Evolutionary conservation across 2,888 invertebrate genomes (phyloP).

Genomic region (Tiphia femorata): DNA sequence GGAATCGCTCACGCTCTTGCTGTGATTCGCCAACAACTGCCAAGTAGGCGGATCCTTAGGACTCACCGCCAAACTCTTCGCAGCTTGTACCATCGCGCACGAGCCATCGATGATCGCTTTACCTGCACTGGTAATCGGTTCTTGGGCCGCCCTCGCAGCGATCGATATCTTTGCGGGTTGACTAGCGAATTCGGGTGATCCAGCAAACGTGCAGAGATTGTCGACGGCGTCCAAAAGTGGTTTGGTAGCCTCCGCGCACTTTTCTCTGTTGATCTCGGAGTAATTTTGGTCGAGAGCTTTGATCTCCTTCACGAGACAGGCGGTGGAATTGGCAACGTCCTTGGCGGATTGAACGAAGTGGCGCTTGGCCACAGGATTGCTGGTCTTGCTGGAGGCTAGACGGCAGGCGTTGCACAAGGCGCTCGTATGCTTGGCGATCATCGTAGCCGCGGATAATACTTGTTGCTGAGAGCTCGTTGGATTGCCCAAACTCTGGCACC

Average conservation of each 20-base stretch:
- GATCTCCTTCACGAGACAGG: slow-evolving; percentile 93
- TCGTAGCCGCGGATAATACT: slow-evolving; percentile 91
- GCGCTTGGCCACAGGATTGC: slow-evolving; percentile 91
- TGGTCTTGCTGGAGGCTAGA: slow-evolving; percentile 90
- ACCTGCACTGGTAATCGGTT: slow-evolving; percentile 89
- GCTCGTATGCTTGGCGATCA: slow-evolving; percentile 96
- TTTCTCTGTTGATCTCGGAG: slow-evolving; percentile 80
- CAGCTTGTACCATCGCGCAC: slow-evolving; percentile 90
- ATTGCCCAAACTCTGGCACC: slow-evolving; percentile 84
- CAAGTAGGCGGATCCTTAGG: slow-evolving; percentile 94
- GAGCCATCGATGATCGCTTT: slow-evolving; percentile 85
- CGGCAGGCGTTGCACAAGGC: slow-evolving; percentile 96
- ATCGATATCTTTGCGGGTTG: slow-evolving; percentile 92
- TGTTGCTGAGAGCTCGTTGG: slow-evolving; percentile 81
- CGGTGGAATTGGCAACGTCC: slow-evolving; percentile 96
- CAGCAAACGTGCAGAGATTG: slow-evolving; percentile 90
- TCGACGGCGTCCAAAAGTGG: slow-evolving; percentile 93
- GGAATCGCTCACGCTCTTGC: slow-evolving; percentile 95
- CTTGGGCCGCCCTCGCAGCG: slow-evolving; percentile 86
- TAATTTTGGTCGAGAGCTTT: slow-evolving; percentile 90
- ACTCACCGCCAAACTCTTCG: slow-evolving; percentile 88
- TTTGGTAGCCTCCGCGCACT: slow-evolving; percentile 83
- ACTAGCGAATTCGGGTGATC: slow-evolving; percentile 91
- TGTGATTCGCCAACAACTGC: slow-evolving; percentile 94
- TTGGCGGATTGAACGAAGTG: slow-evolving; percentile 98